These are phyloP conservation scores for Butorides virescens DNA, from an alignment of 2,113 vertebrate genomes.

Conservation along the genomic window DNA sequence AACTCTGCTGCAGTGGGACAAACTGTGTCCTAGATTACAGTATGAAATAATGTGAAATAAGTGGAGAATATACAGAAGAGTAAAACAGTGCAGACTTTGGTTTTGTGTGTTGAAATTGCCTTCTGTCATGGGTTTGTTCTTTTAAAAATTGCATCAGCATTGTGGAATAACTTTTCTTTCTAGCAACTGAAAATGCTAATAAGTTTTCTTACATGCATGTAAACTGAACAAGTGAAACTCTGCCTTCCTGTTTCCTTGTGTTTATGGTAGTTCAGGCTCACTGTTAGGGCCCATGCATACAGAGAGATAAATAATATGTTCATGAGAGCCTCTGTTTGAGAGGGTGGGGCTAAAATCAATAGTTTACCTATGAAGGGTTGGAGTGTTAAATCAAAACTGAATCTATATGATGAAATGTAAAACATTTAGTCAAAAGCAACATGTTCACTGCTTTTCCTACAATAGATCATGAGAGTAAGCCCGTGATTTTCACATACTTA, in stretches of 20 bases:
- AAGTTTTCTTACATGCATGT: not conserved
- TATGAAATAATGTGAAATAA: not conserved
- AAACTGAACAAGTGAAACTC: not conserved
- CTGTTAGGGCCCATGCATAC: not conserved
- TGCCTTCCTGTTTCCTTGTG: not conserved
- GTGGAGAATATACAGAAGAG: not conserved
- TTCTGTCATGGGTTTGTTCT: not conserved
- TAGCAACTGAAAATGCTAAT: not conserved
- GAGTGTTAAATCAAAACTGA: not conserved
- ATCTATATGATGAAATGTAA: not conserved
- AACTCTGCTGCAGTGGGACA: not conserved
- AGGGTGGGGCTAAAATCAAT: not conserved
- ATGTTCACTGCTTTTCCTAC: not conserved
- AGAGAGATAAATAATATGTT: not conserved
- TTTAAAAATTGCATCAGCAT: not conserved
- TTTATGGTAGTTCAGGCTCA: not conserved
- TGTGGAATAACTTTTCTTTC: not conserved
- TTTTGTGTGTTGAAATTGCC: not conserved
- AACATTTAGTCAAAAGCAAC: not conserved
- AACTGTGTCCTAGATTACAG: not conserved
- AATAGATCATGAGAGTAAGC: not conserved
- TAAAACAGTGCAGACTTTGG: not conserved
- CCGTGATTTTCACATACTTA: not conserved
- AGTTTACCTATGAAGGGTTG: not conserved
- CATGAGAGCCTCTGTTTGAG: not conserved